Percentiles rank a stretch among this genome's conserved stretches.
Conservation (phyloP, 2,113 vertebrate genomes). For the Pelmatolapia mariae region DNA sequence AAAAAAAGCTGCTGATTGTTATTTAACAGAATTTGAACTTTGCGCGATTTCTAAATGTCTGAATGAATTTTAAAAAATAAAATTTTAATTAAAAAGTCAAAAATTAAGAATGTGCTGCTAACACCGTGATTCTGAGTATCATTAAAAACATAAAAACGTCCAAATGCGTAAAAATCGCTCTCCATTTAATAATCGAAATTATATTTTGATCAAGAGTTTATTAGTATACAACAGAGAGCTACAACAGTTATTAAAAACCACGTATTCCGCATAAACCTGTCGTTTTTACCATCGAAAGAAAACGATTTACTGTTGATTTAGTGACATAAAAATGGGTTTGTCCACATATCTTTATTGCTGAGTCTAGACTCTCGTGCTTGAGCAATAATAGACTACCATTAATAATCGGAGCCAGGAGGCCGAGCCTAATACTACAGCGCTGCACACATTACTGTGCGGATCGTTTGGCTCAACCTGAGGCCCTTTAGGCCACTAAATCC, state of each 20-base stretch:
- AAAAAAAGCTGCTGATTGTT: rapidly evolving
- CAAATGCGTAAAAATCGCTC: rapidly evolving
- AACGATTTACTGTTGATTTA: not conserved
- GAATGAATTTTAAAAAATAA: rapidly evolving
- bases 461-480: rapidly evolving
- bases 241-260: not conserved
- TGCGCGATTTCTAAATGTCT: not conserved
- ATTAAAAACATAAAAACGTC: not conserved
- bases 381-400: not conserved
- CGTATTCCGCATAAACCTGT: not conserved
- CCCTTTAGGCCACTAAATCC: not conserved
- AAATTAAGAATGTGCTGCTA: not conserved
- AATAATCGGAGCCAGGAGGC: not conserved
- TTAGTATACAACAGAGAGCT: not conserved
- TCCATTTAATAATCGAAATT: not conserved
- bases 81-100: not conserved
- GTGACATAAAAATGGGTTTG: not conserved
- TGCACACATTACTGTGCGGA: not conserved
- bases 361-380: not conserved
- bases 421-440: not conserved
- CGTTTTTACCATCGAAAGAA: not conserved
- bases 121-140: not conserved
- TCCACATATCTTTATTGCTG: no score
- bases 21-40: not conserved
- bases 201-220: not conserved